A percentile compares a stretch with the other conserved stretches of the same genome.
Evolutionary conservation across 2,888 invertebrate genomes (phyloP).

Genomic region (Mongoloraphidia duomilia): DNA sequence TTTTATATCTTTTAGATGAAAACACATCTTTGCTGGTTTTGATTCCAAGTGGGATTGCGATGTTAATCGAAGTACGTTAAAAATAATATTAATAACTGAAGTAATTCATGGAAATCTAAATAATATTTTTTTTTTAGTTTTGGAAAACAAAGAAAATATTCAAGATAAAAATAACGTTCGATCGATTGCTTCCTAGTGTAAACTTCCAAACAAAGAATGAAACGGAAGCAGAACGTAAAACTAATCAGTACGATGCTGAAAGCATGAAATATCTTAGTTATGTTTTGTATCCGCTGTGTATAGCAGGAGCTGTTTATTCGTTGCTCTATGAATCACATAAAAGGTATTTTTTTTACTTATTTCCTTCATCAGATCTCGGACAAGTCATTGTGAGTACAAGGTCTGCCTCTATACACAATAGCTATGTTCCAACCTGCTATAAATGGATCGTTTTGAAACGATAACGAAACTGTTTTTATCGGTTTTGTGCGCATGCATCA

Average conservation of each 20-base stretch:
- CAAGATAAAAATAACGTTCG: slow-evolving; percentile 37
- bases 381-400: too few species aligned
- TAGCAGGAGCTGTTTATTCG: slow-evolving; percentile 81
- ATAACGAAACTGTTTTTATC: too few species aligned
- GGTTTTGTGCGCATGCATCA: too few species aligned
- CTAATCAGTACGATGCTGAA: slow-evolving; percentile 77
- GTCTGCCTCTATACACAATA: too few species aligned
- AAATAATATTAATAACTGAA: slow-evolving; percentile 2
- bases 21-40: slow-evolving; percentile 80
- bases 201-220: slow-evolving; percentile 27
- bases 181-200: slow-evolving; percentile 24
- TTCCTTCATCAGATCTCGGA: too few species aligned
- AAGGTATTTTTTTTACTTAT: slow-evolving; percentile 40
- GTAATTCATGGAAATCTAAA: background rate
- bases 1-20: slow-evolving; percentile 84
- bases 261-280: slow-evolving; percentile 87
- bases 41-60: slow-evolving; percentile 72
- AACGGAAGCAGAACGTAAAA: slow-evolving; percentile 57
- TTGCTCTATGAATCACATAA: slow-evolving; percentile 88
- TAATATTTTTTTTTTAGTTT: slow-evolving; percentile 36
- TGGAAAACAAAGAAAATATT: slow-evolving; percentile 94
- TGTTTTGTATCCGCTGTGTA: slow-evolving; percentile 76
- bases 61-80: slow-evolving; percentile 67
- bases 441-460: too few species aligned
- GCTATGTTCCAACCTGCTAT: too few species aligned